Percentiles rank a stretch among this genome's conserved stretches.
These are phyloP conservation scores for Heliconius melpomene DNA, from an alignment of 1,140 invertebrate genomes.

Conservation along the genomic window DNA sequence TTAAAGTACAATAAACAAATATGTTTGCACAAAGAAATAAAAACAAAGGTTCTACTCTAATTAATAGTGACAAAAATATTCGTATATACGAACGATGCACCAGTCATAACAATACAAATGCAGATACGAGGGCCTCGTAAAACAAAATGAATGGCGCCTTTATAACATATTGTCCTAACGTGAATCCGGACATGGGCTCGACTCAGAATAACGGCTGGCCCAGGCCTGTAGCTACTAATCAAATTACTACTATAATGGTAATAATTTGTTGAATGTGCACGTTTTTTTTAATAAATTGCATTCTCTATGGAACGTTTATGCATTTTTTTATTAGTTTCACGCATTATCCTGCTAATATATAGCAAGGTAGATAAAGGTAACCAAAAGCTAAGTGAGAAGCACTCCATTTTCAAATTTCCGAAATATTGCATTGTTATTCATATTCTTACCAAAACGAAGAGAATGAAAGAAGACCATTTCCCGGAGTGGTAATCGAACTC, in stretches of 20 bases:
- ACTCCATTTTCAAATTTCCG: too few species aligned
- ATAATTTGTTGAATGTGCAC: not conserved
- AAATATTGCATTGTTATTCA: too few species aligned
- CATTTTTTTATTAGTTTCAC: too few species aligned
- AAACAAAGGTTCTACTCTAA: not conserved
- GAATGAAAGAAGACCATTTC: too few species aligned
- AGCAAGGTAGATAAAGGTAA: too few species aligned
- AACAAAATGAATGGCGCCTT: constrained; percentile 14
- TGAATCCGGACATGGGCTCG: constrained; percentile 14
- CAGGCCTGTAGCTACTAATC: not conserved
- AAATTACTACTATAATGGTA: not conserved
- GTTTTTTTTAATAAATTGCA: too few species aligned
- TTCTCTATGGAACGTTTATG: too few species aligned
- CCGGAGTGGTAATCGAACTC: too few species aligned
- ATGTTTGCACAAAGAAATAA: not conserved
- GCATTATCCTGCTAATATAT: too few species aligned
- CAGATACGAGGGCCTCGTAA: not conserved
- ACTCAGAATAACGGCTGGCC: constrained; percentile 11
- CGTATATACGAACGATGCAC: not conserved
- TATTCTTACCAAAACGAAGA: too few species aligned
- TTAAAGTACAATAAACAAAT: not conserved
- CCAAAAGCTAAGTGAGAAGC: too few species aligned
- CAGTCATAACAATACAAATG: constrained; percentile 14
- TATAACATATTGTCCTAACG: constrained; percentile 19
- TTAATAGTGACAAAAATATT: constrained; percentile 5